These are phyloP conservation scores for Apodemia zela DNA, from an alignment of 2,888 invertebrate species.

Conservation along the genomic window DNA sequence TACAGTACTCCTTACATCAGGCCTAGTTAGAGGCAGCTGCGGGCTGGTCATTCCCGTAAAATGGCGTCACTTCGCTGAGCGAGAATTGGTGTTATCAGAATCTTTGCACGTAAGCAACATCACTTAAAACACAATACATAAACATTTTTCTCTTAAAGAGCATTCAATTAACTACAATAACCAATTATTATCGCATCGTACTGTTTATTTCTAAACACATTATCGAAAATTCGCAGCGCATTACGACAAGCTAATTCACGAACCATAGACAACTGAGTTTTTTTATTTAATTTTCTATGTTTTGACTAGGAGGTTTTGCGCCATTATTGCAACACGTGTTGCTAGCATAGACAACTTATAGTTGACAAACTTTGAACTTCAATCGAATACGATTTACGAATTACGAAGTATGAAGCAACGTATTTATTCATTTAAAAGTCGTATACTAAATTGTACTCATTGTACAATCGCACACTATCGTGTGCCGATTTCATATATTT, in stretches of 20 bases:
- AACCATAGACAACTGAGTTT: constrained; percentile 55
- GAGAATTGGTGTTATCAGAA: constrained; percentile 73
- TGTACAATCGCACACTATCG: too few species aligned
- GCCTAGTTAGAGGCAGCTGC: constrained; percentile 75
- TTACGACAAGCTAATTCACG: constrained; percentile 74
- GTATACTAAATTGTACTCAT: too few species aligned
- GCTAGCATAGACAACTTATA: constrained; percentile 43
- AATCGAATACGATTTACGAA: too few species aligned
- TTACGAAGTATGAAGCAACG: too few species aligned
- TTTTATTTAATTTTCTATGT: constrained; percentile 46
- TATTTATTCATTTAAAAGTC: too few species aligned
- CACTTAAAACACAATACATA: constrained; percentile 49
- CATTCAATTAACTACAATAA: constrained; percentile 46
- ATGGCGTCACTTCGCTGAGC: constrained; percentile 79
- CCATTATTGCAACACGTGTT: constrained; percentile 47
- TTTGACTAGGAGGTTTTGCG: constrained; percentile 35
- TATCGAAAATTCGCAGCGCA: constrained; percentile 63
- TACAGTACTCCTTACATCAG: constrained; percentile 73
- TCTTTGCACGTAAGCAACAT: constrained; percentile 50
- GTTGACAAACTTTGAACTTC: too few species aligned
- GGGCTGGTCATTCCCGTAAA: constrained; percentile 81
- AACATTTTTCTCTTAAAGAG: constrained; percentile 53
- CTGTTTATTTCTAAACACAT: constrained; percentile 78
- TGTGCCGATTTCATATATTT: too few species aligned
- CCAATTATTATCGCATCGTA: constrained; percentile 48